phyloP scores from a whole-genome alignment of 2,888 invertebrate species.

The Panorpa germanica region DNA sequence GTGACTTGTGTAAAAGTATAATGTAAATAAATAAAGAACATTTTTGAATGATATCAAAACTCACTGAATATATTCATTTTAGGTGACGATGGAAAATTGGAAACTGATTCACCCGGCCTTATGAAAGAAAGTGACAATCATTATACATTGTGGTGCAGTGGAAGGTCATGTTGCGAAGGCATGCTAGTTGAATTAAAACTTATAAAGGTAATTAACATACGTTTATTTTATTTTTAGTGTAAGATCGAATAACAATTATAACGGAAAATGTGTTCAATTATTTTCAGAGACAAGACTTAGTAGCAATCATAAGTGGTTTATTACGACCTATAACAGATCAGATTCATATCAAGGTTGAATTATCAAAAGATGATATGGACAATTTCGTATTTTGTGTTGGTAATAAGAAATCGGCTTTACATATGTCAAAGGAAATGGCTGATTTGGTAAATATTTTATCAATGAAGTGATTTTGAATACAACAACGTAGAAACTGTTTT shows the following conservation, averaged over 20 bases:
- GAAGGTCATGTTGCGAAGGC: slow-evolving; percentile 86
- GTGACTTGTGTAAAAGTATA: slow-evolving; percentile 5
- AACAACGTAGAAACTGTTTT: too few relatives aligned
- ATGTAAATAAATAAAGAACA: not conserved
- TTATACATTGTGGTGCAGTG: slow-evolving; percentile 92
- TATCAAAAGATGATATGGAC: slow-evolving; percentile 84
- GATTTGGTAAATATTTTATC: slow-evolving; percentile 47
- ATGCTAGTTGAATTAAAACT: slow-evolving; percentile 91
- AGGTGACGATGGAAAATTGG: slow-evolving; percentile 68
- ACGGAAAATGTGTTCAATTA: too few relatives aligned
- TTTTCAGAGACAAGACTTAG: slow-evolving; percentile 73
- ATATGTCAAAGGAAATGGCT: slow-evolving; percentile 78
- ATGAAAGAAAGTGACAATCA: slow-evolving; percentile 88
- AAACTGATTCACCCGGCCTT: slow-evolving; percentile 46
- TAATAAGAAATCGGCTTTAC: slow-evolving; percentile 68
- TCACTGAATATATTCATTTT: too few relatives aligned
- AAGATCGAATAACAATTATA: not conserved
- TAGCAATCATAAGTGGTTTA: slow-evolving; percentile 65
- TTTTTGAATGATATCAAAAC: too few relatives aligned
- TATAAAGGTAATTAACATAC: slow-evolving; percentile 55
- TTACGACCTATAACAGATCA: slow-evolving; percentile 78
- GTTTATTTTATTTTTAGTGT: too few relatives aligned
- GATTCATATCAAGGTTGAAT: slow-evolving; percentile 64
- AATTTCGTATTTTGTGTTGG: slow-evolving; percentile 85
- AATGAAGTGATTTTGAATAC: slow-evolving; percentile 2